A percentile compares a stretch with the other conserved stretches of the same genome.
phyloP scores from a whole-genome alignment of 2,888 invertebrate genomes.

The Hybos culiciformis region DNA sequence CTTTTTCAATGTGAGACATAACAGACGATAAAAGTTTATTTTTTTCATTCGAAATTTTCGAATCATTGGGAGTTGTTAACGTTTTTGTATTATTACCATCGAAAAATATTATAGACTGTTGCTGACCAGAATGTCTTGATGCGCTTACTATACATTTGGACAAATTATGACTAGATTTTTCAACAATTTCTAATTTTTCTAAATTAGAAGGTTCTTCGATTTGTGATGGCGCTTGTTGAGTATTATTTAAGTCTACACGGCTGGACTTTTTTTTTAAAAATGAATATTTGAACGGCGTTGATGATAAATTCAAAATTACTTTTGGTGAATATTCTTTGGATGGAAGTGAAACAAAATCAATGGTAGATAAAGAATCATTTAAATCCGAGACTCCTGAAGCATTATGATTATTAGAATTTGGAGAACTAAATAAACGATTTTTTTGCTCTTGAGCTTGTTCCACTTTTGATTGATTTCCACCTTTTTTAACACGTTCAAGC shows the following conservation, averaged over 20 bases:
- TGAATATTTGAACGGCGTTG: constrained; percentile 21
- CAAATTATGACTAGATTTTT: neutral
- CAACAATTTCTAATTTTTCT: too few species aligned
- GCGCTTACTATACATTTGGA: constrained; percentile 5
- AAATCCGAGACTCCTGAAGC: neutral
- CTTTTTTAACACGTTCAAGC: constrained; percentile 59
- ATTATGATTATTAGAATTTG: constrained; percentile 12
- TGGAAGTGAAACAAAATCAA: constrained; percentile 6
- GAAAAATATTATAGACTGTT: neutral
- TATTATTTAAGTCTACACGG: constrained; percentile 2
- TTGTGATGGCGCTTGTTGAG: constrained; percentile 3
- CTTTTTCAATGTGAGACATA: constrained; percentile 24
- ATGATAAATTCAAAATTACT: constrained; percentile 21
- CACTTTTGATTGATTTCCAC: constrained; percentile 46
- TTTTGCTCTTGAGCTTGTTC: constrained; percentile 64
- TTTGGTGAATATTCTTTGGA: constrained; percentile 22
- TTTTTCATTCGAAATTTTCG: constrained; percentile 13
- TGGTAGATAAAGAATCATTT: neutral
- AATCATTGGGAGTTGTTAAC: constrained; percentile 12
- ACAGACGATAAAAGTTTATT: constrained; percentile 23
- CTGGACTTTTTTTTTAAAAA: constrained; percentile 14
- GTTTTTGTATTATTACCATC: constrained; percentile 9
- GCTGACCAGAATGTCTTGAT: neutral
- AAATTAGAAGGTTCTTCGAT: too few species aligned
- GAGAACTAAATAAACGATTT: constrained; percentile 24